Base-by-base conservation (phyloP, 2,888 invertebrate species). In the Euspilapteryx auroguttella region DNA sequence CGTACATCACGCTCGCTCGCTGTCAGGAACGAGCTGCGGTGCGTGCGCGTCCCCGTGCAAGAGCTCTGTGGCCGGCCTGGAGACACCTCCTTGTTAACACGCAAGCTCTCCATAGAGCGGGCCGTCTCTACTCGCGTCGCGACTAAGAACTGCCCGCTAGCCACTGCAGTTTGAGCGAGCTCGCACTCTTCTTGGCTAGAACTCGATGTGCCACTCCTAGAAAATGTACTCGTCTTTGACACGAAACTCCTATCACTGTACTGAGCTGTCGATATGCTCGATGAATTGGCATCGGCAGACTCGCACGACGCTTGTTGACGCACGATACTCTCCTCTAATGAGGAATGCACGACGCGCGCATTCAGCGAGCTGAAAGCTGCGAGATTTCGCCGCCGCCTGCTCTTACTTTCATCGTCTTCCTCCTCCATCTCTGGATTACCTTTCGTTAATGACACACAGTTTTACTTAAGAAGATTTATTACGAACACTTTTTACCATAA, bases 161-260 rank as follows among this genome's bases (percentile, higher is more conserved):
- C 61, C 30, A 63, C 50, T 3, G 62, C 61, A 11, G 55, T 63
- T 32, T 64, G 71, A 38, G 80, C 79, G 17, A 78, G 61, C 40
- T 84, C 83, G 20, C 80, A 79, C 40, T 86, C 85, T 47, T 86
- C 85, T 48, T 85, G 85, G 34, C 84, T 84, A 14, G 85, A 85
- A 44, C 85, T 85, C 1, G 85, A 85, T 32, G 81, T 81, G 7
- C 80, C 79, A 32, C 80, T 80, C 14, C 79, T 62, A 4, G 75
- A 79, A 36, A 75, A 73, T 21, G 76, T 68, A 40, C 75, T 75
- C 30, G 76, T 66, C 40, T 79, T 66, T 0, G 79, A 79, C n/a
- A 75, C 59, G 38, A 79, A 64, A 38, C 78, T 75, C 36, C 69
- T 57, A 33, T 75, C 75, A 33, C 71, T 63, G 41, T 62, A 76